Evolutionary conservation across 2,888 invertebrate species (phyloP).

Genomic region (Melolontha melolontha): DNA sequence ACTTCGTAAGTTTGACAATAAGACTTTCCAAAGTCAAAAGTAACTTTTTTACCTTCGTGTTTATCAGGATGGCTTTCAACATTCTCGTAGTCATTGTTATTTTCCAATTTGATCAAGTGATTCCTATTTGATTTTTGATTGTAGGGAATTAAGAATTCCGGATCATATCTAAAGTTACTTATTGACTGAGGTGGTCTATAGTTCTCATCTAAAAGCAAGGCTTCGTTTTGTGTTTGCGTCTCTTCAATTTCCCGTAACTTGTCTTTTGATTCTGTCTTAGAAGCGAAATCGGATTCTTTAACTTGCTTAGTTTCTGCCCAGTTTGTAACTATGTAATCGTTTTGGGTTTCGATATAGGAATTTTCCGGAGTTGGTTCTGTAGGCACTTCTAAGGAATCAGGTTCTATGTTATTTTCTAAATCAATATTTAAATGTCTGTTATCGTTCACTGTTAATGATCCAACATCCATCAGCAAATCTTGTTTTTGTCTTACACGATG

Average conservation of each 20-base stretch:
- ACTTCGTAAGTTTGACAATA: conserved; percentile 33
- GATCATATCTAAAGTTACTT: conserved; percentile 1
- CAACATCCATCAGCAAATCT: not conserved
- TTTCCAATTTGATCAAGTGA: conserved; percentile 25
- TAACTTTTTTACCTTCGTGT: conserved; percentile 19
- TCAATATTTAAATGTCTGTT: conserved; percentile 5
- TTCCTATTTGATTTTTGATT: not conserved
- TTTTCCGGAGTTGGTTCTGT: not conserved
- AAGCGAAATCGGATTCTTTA: conserved; percentile 15
- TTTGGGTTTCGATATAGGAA: not conserved
- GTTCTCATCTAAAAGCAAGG: conserved; percentile 6
- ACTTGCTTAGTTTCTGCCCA: conserved; percentile 18
- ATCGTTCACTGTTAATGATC: not conserved
- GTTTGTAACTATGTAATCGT: not conserved
- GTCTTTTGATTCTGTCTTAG: conserved; percentile 10
- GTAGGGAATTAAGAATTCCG: not conserved
- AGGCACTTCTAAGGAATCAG: conserved; percentile 24
- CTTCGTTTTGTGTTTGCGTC: conserved; percentile 18
- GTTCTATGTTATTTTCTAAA: conserved; percentile 15
- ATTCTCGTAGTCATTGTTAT: conserved; percentile 26
- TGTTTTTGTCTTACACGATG: not conserved
- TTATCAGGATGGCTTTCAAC: not conserved
- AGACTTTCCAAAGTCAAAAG: conserved; percentile 26
- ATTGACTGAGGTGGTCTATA: not conserved
- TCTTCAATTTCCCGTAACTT: conserved; percentile 20